phyloP scores from a whole-genome alignment of 2,888 invertebrate genomes.

The Slavum lentiscoides region DNA sequence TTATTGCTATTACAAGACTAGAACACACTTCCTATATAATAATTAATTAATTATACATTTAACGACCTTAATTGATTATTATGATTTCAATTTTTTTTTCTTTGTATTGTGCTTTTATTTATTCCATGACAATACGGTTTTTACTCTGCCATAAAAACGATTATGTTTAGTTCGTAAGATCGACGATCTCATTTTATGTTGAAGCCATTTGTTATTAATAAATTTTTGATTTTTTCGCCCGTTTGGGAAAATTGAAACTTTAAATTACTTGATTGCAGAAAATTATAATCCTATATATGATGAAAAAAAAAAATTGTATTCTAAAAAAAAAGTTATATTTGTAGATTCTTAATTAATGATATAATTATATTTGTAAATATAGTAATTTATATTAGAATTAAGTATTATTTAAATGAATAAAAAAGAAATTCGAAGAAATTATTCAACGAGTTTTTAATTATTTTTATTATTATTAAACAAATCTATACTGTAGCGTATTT shows the following conservation, averaged over 20 bases:
- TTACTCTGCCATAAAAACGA: conserved; percentile 47
- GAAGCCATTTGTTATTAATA: conserved; percentile 52
- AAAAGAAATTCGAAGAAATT: conserved; percentile 29
- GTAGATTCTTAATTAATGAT: conserved; percentile 50
- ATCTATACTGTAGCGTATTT: too few species aligned
- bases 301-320: conserved; percentile 44
- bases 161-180: conserved; percentile 49
- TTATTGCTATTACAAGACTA: conserved; percentile 42
- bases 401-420: conserved; percentile 52
- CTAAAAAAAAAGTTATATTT: conserved; percentile 52
- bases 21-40: conserved; percentile 42
- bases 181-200: conserved; percentile 52
- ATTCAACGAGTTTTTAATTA: background rate
- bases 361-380: conserved; percentile 52
- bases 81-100: conserved; percentile 21
- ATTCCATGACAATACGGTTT: conserved; percentile 33
- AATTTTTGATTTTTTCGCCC: conserved; percentile 47
- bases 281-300: conserved; percentile 45
- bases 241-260: conserved; percentile 41
- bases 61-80: background rate
- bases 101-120: conserved; percentile 29
- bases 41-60: conserved; percentile 12
- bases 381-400: conserved; percentile 52
- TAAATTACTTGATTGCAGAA: conserved; percentile 48
- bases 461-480: too few species aligned